phyloP scores from a whole-genome alignment of 2,113 vertebrate species.

The Rhipidura dahli region DNA sequence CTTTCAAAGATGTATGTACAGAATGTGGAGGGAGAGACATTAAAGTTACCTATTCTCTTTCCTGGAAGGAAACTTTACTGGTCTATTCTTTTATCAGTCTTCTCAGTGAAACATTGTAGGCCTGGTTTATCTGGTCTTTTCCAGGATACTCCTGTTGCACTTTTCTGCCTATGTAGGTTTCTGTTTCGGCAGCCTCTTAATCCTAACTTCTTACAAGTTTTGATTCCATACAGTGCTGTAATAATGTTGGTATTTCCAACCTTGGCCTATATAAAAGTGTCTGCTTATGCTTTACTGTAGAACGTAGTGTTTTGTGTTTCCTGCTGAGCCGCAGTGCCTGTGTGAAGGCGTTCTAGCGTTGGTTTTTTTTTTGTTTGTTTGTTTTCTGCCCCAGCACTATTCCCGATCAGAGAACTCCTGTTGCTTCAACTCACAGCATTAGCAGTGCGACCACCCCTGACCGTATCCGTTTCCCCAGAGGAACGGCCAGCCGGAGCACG shows the following conservation, averaged over 20 bases:
- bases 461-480: constrained; percentile 90
- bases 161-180: constrained; percentile 30
- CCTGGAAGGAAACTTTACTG: constrained; percentile 4
- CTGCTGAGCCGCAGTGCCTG: not conserved
- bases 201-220: constrained; percentile 30
- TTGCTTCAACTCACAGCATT: constrained; percentile 94
- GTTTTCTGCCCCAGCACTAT: constrained; percentile 72
- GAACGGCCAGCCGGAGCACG: constrained; percentile 93
- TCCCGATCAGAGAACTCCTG: constrained; percentile 88
- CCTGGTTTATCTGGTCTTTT: not conserved
- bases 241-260: constrained; percentile 9
- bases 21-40: constrained; percentile 15
- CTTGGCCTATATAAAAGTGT: constrained; percentile 18
- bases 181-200: constrained; percentile 51
- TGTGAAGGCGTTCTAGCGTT: not conserved
- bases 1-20: not conserved
- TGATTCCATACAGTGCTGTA: constrained; percentile 30
- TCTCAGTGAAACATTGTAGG: constrained; percentile 23
- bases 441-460: constrained; percentile 89
- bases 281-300: constrained; percentile 12
- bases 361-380: not conserved
- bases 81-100: constrained; percentile 25
- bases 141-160: not conserved
- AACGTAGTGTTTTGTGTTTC: constrained; percentile 15
- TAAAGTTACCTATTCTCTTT: constrained; percentile 32